Conservation (phyloP, 2,113 vertebrate genomes). For the Junco hyemalis region DNA sequence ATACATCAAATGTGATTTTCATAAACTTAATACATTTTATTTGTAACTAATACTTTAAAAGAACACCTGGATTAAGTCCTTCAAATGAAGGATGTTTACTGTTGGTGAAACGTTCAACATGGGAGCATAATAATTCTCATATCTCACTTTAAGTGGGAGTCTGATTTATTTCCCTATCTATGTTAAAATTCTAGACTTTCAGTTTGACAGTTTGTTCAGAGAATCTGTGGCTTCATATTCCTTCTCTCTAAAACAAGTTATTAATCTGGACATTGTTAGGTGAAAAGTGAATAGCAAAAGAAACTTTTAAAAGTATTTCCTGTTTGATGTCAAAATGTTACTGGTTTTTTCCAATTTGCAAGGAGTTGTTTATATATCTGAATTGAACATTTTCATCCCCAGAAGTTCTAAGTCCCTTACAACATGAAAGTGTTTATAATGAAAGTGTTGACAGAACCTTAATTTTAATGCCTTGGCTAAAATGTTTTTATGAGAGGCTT, state of each 20-base stretch:
- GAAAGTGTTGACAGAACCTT: conserved; percentile 25
- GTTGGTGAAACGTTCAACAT: not conserved
- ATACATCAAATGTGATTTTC: not conserved
- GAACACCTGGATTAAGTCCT: not conserved
- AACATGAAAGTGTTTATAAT: not conserved
- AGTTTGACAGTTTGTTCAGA: not conserved
- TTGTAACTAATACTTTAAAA: not conserved
- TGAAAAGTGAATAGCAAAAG: not conserved
- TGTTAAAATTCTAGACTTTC: not conserved
- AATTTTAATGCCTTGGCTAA: conserved; percentile 36
- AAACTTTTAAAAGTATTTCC: not conserved
- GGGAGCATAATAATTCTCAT: not conserved
- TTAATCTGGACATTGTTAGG: not conserved
- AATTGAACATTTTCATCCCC: not conserved
- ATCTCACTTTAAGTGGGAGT: not conserved
- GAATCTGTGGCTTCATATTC: not conserved
- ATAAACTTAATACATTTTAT: not conserved
- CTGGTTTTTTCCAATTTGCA: not conserved
- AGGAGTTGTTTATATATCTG: not conserved
- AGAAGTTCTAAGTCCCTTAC: not conserved
- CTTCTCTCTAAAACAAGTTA: not conserved
- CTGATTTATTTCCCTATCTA: not conserved
- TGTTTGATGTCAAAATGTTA: conserved; percentile 12
- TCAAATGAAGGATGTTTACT: not conserved
- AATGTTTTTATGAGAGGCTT: not conserved